These are phyloP conservation scores for Cirrhinus molitorella DNA, from an alignment of 2,797 vertebrate species.

Conservation along the genomic window DNA sequence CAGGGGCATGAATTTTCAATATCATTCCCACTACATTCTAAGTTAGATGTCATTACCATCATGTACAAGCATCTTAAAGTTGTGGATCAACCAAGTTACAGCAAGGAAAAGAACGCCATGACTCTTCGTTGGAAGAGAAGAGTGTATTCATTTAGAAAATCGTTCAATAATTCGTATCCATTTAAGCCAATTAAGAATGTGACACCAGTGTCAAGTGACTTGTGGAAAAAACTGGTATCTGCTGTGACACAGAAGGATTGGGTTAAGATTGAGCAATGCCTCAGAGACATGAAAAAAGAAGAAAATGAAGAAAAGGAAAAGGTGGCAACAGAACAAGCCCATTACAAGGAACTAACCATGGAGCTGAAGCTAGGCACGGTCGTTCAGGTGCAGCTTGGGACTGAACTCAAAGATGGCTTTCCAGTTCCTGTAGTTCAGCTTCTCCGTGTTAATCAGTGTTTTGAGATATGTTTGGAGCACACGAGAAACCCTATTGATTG, in stretches of 20 bases:
- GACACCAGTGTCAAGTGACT: not conserved
- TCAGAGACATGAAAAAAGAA: not conserved
- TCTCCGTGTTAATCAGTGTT: slow-evolving; percentile 30
- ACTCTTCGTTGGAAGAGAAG: slow-evolving; percentile 52
- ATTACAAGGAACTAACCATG: slow-evolving; percentile 21
- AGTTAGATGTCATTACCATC: not conserved
- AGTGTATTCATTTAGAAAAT: slow-evolving; percentile 32
- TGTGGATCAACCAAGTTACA: slow-evolving; percentile 42
- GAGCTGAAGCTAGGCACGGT: slow-evolving; percentile 29
- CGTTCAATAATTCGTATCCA: not conserved
- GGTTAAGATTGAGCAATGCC: slow-evolving; percentile 21
- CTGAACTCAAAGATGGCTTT: slow-evolving; percentile 1
- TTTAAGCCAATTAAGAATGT: not conserved
- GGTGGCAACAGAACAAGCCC: not conserved
- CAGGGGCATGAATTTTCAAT: slow-evolving; percentile 35
- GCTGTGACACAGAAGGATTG: slow-evolving; percentile 44
- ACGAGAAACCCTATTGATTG: slow-evolving; percentile 48
- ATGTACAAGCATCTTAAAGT: slow-evolving; percentile 56
- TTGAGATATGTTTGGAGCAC: slow-evolving; percentile 57
- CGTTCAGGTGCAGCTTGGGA: slow-evolving; percentile 53
- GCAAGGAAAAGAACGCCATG: not conserved
- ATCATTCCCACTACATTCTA: slow-evolving; percentile 25
- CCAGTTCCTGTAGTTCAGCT: slow-evolving; percentile 29
- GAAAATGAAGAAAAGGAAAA: not conserved
- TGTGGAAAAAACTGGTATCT: slow-evolving; percentile 37